Conservation (phyloP, 2,888 invertebrate species). For the Troilus luridus region DNA sequence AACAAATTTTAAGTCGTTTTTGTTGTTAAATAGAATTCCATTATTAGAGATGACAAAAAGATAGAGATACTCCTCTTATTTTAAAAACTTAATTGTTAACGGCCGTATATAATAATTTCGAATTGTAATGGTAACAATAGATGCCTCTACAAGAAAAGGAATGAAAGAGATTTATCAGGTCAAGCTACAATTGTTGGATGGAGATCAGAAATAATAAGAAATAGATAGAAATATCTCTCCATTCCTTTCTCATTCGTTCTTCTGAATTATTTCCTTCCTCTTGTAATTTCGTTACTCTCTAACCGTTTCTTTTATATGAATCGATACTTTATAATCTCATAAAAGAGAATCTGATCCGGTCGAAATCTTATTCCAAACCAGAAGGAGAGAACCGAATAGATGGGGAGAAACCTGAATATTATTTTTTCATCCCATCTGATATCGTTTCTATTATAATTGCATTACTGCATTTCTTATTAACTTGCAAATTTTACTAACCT, state of each 20-base stretch:
- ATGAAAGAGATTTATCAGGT: slow-evolving; percentile 32
- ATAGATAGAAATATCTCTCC: not conserved
- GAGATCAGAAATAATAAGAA: slow-evolving; percentile 6
- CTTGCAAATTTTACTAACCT: too few species aligned
- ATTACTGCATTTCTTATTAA: too few species aligned
- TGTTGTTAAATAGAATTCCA: too few species aligned
- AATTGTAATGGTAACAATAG: not conserved
- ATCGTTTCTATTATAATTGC: too few species aligned
- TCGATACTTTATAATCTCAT: not conserved
- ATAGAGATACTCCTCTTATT: not conserved
- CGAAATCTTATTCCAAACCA: too few species aligned
- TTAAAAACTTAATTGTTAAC: not conserved
- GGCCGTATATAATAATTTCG: not conserved
- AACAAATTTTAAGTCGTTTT: too few species aligned
- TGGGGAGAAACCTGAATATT: too few species aligned
- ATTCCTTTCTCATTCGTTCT: slow-evolving; percentile 2
- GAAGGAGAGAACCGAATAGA: too few species aligned
- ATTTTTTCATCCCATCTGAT: too few species aligned
- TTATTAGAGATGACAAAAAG: not conserved
- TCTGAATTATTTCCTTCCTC: not conserved
- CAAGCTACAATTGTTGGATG: not conserved
- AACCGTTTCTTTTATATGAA: not conserved
- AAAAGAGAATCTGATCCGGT: not conserved
- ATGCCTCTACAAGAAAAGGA: not conserved
- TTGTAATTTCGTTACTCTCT: slow-evolving; percentile 3